Conservation (phyloP, 2,888 invertebrate genomes). For the Muschampia plurimacula region DNA sequence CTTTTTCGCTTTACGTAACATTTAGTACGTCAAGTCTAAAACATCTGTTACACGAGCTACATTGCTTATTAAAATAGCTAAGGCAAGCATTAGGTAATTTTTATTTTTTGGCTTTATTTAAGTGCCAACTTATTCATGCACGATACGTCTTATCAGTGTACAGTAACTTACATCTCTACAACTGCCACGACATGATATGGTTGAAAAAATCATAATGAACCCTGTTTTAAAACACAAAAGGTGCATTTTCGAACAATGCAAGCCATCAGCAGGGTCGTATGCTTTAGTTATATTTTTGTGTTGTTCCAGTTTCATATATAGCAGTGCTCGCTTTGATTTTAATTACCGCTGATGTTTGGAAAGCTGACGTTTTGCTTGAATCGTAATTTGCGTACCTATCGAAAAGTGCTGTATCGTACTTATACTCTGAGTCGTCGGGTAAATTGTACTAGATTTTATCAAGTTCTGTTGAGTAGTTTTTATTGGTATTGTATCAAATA, state of each 20-base stretch:
- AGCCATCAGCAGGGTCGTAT: conserved; percentile 36
- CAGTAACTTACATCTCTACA: conserved; percentile 49
- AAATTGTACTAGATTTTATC: background rate
- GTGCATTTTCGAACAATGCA: conserved; percentile 36
- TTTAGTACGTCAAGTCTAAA: conserved; percentile 6
- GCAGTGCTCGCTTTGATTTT: conserved; percentile 45
- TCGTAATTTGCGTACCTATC: conserved; percentile 19
- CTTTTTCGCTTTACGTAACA: background rate
- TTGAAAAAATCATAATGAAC: conserved; percentile 20
- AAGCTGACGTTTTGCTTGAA: conserved; percentile 34
- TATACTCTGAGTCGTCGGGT: background rate
- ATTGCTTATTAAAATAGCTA: conserved; percentile 37
- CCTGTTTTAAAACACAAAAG: conserved; percentile 33
- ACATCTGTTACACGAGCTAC: conserved; percentile 2
- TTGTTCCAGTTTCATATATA: conserved; percentile 48
- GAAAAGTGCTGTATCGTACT: conserved; percentile 17
- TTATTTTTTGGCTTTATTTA: conserved; percentile 49
- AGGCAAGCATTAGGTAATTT: conserved; percentile 43
- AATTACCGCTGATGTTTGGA: conserved; percentile 44
- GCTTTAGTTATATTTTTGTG: conserved; percentile 39
- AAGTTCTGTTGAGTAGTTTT: background rate
- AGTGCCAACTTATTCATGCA: conserved; percentile 51
- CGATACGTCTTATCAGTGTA: conserved; percentile 50
- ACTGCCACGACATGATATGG: conserved; percentile 43
- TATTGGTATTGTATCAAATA: background rate